Evolutionary conservation across 1,140 invertebrate genomes (phyloP).

Genomic region (Trinorchestia longiramus): DNA sequence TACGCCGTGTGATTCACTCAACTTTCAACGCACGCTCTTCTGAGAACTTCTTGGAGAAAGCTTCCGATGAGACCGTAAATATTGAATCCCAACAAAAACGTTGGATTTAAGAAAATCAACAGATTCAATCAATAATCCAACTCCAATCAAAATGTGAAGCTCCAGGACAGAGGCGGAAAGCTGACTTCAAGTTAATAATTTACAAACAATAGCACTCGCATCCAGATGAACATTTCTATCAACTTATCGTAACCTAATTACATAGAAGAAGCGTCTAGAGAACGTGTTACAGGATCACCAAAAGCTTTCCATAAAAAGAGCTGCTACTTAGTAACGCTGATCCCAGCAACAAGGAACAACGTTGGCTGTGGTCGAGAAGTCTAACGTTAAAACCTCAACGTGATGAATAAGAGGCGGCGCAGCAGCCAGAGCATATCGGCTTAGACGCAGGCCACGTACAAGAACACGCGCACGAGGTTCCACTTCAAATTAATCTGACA

Average conservation of each 20-base stretch:
- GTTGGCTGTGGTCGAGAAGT: background rate
- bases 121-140: background rate
- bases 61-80: background rate
- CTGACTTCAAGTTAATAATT: too few relatives aligned
- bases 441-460: background rate
- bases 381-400: background rate
- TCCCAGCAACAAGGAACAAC: background rate
- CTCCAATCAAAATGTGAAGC: background rate
- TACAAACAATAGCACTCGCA: too few relatives aligned
- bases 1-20: background rate
- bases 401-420: background rate
- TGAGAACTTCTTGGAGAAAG: background rate
- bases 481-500: too few relatives aligned
- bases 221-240: background rate
- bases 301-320: background rate
- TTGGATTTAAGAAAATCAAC: background rate
- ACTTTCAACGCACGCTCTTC: background rate
- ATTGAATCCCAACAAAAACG: background rate
- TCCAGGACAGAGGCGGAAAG: background rate
- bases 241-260: background rate
- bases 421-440: background rate
- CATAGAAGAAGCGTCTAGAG: background rate
- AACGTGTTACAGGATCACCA: background rate
- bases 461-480: background rate
- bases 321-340: conserved; percentile 19